These are phyloP conservation scores for Ischnus inquisitorius DNA, from an alignment of 2,888 invertebrate species.

Conservation along the genomic window DNA sequence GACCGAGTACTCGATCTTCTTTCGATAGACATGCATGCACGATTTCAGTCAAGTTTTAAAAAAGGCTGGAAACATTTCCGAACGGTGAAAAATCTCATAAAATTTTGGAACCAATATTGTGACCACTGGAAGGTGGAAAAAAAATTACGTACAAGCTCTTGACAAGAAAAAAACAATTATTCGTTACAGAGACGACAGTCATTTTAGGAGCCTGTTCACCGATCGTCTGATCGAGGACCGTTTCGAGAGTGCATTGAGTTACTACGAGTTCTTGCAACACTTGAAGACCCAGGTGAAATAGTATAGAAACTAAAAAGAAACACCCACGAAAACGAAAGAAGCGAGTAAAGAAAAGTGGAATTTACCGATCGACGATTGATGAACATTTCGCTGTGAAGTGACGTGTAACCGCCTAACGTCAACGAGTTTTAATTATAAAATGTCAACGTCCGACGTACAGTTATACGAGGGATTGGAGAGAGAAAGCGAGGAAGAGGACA, in stretches of 20 bases:
- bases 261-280: slow-evolving; percentile 99
- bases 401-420: slow-evolving; percentile 55
- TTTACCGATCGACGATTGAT: slow-evolving; percentile 34
- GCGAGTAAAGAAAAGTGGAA: slow-evolving; percentile 23
- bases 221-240: slow-evolving; percentile 97
- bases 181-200: slow-evolving; percentile 94
- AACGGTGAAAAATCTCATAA: no score
- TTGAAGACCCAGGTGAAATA: slow-evolving; percentile 96
- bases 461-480: slow-evolving; percentile 45
- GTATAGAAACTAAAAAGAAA: slow-evolving; percentile 55
- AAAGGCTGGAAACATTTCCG: no score
- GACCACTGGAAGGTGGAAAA: no score
- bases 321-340: slow-evolving; percentile 42
- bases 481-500: slow-evolving; percentile 3
- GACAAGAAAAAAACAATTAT: background rate
- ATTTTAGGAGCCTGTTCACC: slow-evolving; percentile 92
- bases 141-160: background rate
- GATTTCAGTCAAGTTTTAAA: no score
- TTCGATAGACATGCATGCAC: no score
- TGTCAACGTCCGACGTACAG: slow-evolving; percentile 49
- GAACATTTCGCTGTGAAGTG: slow-evolving; percentile 57
- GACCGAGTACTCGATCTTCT: no score
- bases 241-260: slow-evolving; percentile 96
- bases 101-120: no score
- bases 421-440: slow-evolving; percentile 45